Base-by-base conservation (phyloP, 1,140 invertebrate species). In the Drosophila nebulosa region DNA sequence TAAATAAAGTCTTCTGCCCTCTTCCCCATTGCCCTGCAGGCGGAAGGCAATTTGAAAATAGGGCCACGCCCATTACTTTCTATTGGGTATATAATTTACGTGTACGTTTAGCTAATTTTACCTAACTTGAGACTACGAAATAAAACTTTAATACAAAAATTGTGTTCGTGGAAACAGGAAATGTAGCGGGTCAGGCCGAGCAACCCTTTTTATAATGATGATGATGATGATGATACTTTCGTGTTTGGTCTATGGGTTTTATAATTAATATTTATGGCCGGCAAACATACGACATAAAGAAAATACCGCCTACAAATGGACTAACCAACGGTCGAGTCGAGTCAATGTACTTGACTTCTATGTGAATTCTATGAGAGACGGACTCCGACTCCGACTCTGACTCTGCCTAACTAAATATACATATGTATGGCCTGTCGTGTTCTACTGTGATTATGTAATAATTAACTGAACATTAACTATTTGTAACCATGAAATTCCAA, bases 391-490 rank as follows among this genome's bases (percentile, higher is more conserved):
- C 26, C 26, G 26, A 46, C 30, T 59, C 21, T 30, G 26, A 55
- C 30, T 59, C 50, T 42, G 64, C 27, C 71, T 69, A 9, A 46
- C 36, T 52, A 42, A 42, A 42, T 42, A 42, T 42, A 42, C 16
- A 30, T 72, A 26, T 3, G 39, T 18, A 56, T 46, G 30, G 7
- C n/a, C 7, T 62, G 30, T 75, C 81, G 81, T 86, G 81, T 51
- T 66, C 66, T 30, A 50, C 55, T 72, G 78, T 88, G 70, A 86
- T 88, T 86, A 88, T 86, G 81, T 86, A 86, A 86, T 86, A 86
- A 86, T 86, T 88, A 86, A 75, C 83, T 86, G 61, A 64, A 86
- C 81, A 86, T 86, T 88, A 86, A 86, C 78, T 86, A 86, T 86
- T 86, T 86, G 81, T 86, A 86, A 75, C 81, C 81, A 88, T 86